These are phyloP conservation scores for Strigamia maritima DNA, from an alignment of 2,888 invertebrate genomes.

Conservation along the genomic window DNA sequence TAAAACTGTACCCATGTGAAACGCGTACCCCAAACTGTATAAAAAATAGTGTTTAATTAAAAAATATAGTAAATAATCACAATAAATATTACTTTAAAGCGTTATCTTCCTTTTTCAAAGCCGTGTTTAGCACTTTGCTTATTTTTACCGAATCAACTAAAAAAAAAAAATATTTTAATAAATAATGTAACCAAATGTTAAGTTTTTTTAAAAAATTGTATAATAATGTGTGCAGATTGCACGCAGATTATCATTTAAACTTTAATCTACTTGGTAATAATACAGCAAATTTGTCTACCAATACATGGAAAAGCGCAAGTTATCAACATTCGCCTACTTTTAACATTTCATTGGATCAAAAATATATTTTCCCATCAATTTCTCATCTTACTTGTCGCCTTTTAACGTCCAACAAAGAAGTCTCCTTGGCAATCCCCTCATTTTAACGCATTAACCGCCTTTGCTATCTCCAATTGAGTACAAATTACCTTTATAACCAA, in stretches of 20 bases:
- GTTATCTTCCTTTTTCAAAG: slow-evolving; percentile 81
- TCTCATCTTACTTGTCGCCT: too few relatives aligned
- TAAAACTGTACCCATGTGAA: slow-evolving; percentile 75
- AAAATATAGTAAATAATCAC: background rate
- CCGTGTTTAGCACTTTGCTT: slow-evolving; percentile 67
- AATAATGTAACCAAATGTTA: slow-evolving; percentile 46
- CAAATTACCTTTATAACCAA: slow-evolving; percentile 60
- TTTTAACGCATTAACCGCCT: too few relatives aligned
- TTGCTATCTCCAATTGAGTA: background rate
- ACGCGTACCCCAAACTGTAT: slow-evolving; percentile 74
- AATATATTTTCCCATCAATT: too few relatives aligned
- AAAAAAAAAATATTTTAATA: slow-evolving; percentile 36
- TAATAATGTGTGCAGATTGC: too few relatives aligned
- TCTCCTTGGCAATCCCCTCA: too few relatives aligned
- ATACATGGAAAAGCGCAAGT: background rate
- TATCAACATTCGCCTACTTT: background rate
- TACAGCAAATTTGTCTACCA: background rate
- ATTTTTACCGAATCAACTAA: slow-evolving; percentile 64
- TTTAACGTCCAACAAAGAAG: too few relatives aligned
- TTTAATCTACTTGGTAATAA: background rate
- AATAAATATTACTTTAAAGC: slow-evolving; percentile 66
- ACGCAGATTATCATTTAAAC: too few relatives aligned
- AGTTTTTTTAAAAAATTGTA: too few relatives aligned
- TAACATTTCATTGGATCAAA: too few relatives aligned
- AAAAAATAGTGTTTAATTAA: background rate